Evolutionary conservation across 2,797 vertebrate genomes (phyloP), one percentile per base, ranked within the genome.

Genomic region (Siniperca obscura): DNA sequence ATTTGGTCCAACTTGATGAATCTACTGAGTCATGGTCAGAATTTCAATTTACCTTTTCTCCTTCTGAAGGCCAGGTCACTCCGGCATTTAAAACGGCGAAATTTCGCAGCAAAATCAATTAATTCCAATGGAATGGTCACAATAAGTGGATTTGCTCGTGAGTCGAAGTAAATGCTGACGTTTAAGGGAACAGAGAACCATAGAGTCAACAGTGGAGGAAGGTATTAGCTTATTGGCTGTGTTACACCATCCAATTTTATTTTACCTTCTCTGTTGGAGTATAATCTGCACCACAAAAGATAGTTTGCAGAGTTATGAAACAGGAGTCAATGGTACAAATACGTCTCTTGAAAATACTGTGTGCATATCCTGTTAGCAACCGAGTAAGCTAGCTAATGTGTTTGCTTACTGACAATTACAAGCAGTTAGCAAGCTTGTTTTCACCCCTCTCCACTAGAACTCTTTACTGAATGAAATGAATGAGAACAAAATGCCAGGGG

Each of bases 61-160:
- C n/a, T 71, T 40, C 56, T 16, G 17, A 64, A n/a, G 61, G 52
- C 48, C 70, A 8, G 36, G 77, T 83, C 74, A 53, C 74, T 21
- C 22, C 0, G 2, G 7, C n/a, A 11, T 48, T 53, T 30, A 9
- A 66, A 70, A 71, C 10, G 1, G 52, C n/a, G 7, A 42, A 52
- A 2, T 52, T 10, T 50, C 7, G 13, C 13, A 0, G 56, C 52
- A 38, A 25, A 69, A 55, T 67, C 38, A 48, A 0, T 64, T 3
- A 8, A 70, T 69, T 65, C 46, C 59, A 46, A 9, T 50, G 34
- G 30, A 68, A 75, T 61, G 16, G 8, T 8, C 0, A 0, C 0
- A 5, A 60, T 40, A 25, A 50, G 13, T 68, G 7, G 66, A 55
- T 57, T 74, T 38, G 34, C 34, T 74, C 10, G 4, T 7, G 25